Evolutionary conservation across 2,797 vertebrate genomes (phyloP), one percentile per base, ranked within the genome.

Genomic region (Centroberyx gerrardi): DNA sequence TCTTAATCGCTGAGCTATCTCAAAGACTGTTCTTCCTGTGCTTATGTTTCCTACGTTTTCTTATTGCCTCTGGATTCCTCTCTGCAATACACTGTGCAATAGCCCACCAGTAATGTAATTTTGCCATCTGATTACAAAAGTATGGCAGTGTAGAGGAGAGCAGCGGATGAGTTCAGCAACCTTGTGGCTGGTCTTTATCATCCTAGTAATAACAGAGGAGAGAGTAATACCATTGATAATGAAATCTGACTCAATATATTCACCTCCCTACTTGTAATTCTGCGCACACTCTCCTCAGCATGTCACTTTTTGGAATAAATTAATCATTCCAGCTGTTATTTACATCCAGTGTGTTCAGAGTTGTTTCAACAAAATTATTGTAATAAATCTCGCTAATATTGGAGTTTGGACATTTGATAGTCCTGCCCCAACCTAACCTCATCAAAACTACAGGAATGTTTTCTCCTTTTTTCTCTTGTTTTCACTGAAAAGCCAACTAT

Each of bases 191-290:
- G 68, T 90, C 84, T 85, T 84, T 68, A 84, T 85, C 76, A 17
- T 76, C 62, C 54, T 80, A 66, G 27, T 85, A 91, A 88, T 85
- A 90, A 74, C 74, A 62, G 68, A 72, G 40, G 8, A 63, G 70
- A 92, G 93, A 93, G 91, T 92, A 92, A 93, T 93, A 91, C 85
- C 53, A 69, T 62, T 80, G 83, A 90, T 92, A 93, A 93, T 93
- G 75, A 90, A 92, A 93, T 87, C 73, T 92, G 93, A 94, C 93
- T 93, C 68, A 4, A 84, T 78, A 76, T 77, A 87, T 88, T 88
- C 76, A 67, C 48, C 53, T 0, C 2, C 59, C 77, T 75, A 28
- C 76, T 90, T 84, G 53, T 74, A 67, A 93, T 92, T 90, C 92
- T 40, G 64, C 18, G 38, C 78, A 79, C 77, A 48, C 70, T 63